Conservation (phyloP, 1,140 invertebrate species). For the Zaprionus nigranus region DNA sequence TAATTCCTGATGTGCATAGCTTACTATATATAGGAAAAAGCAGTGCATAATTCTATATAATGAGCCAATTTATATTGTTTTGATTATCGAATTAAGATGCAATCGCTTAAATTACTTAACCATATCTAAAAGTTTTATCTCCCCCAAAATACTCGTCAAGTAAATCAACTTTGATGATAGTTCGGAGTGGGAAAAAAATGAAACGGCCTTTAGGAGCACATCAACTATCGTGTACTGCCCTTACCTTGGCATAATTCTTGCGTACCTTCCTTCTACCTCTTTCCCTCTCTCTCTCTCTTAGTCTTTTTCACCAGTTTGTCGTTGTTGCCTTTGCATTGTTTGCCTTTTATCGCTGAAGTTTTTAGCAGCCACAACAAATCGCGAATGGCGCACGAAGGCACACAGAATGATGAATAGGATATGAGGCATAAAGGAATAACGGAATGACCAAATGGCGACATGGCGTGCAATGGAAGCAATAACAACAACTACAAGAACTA, state of each 20-base stretch:
- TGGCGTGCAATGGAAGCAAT: slow-evolving; percentile 31
- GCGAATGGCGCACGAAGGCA: slow-evolving; percentile 24
- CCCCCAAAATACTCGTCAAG: neutral
- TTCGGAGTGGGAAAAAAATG: slow-evolving; percentile 17
- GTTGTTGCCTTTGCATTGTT: slow-evolving; percentile 36
- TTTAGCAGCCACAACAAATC: slow-evolving; percentile 64
- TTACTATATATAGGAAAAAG: no score
- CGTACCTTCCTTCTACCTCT: slow-evolving; percentile 3
- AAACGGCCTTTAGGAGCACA: slow-evolving; percentile 14
- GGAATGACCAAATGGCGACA: slow-evolving; percentile 9
- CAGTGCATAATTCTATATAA: neutral
- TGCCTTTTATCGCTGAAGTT: slow-evolving; percentile 62
- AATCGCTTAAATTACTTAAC: neutral
- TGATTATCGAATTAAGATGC: slow-evolving; percentile 1
- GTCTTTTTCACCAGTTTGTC: slow-evolving; percentile 6
- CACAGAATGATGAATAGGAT: slow-evolving; percentile 44
- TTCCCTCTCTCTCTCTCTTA: neutral
- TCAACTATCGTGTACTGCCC: slow-evolving; percentile 3
- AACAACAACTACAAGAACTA: slow-evolving; percentile 9
- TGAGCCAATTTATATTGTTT: neutral
- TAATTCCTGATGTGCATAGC: neutral
- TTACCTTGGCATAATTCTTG: slow-evolving; percentile 70
- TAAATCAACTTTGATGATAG: neutral
- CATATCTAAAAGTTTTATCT: neutral
- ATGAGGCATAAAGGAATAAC: slow-evolving; percentile 14